These are phyloP conservation scores for Tragulus kanchil DNA, from an alignment of 2,113 vertebrate genomes.

Conservation along the genomic window DNA sequence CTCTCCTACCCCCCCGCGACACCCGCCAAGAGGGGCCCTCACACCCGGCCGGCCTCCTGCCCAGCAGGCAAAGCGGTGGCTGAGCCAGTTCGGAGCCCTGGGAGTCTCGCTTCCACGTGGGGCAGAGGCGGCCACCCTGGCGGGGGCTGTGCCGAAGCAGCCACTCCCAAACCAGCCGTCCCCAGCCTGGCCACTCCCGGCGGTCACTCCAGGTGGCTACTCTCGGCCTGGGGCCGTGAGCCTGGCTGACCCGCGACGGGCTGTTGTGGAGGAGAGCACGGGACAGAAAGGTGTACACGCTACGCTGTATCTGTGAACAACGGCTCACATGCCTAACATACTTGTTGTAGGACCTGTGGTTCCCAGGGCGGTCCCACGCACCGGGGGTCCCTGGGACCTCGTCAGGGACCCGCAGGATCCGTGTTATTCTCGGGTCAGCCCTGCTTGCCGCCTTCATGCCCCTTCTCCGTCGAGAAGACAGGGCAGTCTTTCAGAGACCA, in stretches of 20 bases:
- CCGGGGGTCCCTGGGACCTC: neutral
- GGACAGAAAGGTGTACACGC: fast-evolving
- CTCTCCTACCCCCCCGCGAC: fast-evolving
- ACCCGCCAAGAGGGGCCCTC: neutral
- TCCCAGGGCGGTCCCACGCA: neutral
- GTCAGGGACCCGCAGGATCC: neutral
- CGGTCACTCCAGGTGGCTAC: too few species aligned
- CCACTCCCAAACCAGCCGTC: neutral
- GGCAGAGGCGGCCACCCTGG: neutral
- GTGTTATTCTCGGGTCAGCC: neutral
- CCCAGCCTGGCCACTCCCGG: too few species aligned
- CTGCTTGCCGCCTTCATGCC: neutral
- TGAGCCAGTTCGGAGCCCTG: neutral
- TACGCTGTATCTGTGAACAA: neutral
- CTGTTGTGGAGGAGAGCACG: fast-evolving
- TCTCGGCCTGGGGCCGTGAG: neutral
- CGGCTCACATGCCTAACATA: neutral
- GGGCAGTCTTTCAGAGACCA: neutral
- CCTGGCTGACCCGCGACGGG: fast-evolving
- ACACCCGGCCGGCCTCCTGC: neutral
- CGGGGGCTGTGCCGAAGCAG: too few species aligned
- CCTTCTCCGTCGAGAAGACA: fast-evolving
- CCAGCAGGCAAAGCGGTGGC: neutral
- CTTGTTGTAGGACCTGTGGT: neutral
- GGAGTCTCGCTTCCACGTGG: neutral